phyloP scores from a whole-genome alignment of 1,140 invertebrate genomes.

The Drosophila varians region DNA sequence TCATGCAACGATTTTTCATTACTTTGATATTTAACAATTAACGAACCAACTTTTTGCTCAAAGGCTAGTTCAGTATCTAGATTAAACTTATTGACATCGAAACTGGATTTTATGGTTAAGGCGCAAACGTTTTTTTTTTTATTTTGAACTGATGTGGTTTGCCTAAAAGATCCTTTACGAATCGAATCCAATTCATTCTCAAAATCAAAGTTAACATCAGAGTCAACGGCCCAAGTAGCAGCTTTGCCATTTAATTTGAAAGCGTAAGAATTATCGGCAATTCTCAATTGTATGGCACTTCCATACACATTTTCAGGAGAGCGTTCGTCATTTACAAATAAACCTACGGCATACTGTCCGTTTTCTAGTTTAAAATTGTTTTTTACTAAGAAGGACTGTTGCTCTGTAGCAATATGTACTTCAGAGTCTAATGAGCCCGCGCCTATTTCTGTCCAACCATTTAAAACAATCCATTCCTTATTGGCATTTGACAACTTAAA shows the following conservation, averaged over 20 bases:
- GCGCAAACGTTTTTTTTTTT: conserved; percentile 48
- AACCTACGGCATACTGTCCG: conserved; percentile 50
- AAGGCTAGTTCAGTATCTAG: conserved; percentile 41
- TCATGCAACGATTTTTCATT: conserved; percentile 68
- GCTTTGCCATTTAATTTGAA: conserved; percentile 49
- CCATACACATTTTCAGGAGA: conserved; percentile 61
- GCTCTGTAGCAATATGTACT: conserved; percentile 46
- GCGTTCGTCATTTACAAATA: conserved; percentile 67
- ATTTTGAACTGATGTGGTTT: conserved; percentile 35
- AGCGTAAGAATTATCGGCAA: conserved; percentile 31
- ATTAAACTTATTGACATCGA: conserved; percentile 53
- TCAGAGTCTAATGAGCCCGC: conserved; percentile 35
- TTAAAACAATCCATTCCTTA: conserved; percentile 83
- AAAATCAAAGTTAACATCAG: conserved; percentile 33
- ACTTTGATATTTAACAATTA: conserved; percentile 57
- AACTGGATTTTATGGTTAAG: conserved; percentile 28
- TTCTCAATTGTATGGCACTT: conserved; percentile 38
- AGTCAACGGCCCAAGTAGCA: conserved; percentile 36
- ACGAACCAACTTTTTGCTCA: conserved; percentile 45
- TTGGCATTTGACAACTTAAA: conserved; percentile 84
- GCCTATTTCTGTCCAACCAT: conserved; percentile 83
- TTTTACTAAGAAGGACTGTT: conserved; percentile 60
- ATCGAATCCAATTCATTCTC: conserved; percentile 21
- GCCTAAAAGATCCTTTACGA: conserved; percentile 40
- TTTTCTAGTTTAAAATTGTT: conserved; percentile 55